These are phyloP conservation scores for Trachelus stipa DNA, from an alignment of 2,888 invertebrate species.

Conservation along the genomic window DNA sequence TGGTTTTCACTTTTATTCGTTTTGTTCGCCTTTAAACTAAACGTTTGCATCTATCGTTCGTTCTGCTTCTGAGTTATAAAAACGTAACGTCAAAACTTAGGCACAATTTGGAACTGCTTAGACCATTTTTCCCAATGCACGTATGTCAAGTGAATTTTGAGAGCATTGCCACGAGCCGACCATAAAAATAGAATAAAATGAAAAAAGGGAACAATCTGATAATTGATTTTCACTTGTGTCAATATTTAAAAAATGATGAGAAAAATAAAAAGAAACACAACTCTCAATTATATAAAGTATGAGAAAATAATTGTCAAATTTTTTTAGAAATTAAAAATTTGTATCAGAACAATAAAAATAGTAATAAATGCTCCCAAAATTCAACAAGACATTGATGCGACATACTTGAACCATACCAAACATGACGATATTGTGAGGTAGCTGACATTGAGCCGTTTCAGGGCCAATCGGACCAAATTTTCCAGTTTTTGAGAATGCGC, in stretches of 20 bases:
- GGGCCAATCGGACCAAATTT: constrained; percentile 61
- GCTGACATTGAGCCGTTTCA: constrained; percentile 64
- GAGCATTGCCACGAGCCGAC: background rate
- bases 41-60: constrained; percentile 28
- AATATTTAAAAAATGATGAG: background rate
- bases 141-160: constrained; percentile 20
- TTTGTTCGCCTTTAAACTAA: constrained; percentile 28
- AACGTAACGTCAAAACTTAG: constrained; percentile 64
- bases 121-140: constrained; percentile 48
- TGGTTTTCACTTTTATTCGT: constrained; percentile 25
- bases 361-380: background rate
- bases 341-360: background rate
- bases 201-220: background rate
- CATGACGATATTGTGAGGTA: constrained; percentile 61
- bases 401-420: constrained; percentile 46
- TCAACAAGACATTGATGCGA: constrained; percentile 34
- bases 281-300: background rate
- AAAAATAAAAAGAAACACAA: background rate
- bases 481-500: constrained; percentile 40
- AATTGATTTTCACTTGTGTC: background rate
- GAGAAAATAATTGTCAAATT: background rate
- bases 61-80: constrained; percentile 48
- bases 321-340: background rate
- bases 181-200: background rate
- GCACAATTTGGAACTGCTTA: constrained; percentile 67